Evolutionary conservation across 2,888 invertebrate species (phyloP).

Genomic region (Alloscopus bannaensis): DNA sequence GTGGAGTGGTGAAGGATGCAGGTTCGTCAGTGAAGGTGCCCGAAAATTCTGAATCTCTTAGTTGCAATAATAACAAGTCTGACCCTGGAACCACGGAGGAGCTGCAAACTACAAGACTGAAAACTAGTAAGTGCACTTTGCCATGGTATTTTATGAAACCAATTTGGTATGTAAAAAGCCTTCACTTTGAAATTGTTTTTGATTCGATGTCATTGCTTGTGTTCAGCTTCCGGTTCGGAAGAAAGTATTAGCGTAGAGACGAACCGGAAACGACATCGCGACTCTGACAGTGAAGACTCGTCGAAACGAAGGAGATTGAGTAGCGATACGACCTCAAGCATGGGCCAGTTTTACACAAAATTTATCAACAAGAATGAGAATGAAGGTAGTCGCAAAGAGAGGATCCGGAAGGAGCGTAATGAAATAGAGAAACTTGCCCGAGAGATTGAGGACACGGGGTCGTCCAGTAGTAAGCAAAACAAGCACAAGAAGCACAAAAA

Average conservation of each 20-base stretch:
- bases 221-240: background rate
- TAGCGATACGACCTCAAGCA: conserved; percentile 29
- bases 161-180: too few relatives aligned
- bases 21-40: conserved; percentile 5
- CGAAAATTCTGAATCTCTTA: conserved; percentile 30
- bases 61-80: conserved; percentile 25
- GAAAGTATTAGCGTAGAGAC: background rate
- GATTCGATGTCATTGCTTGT: too few relatives aligned
- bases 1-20: conserved; percentile 1
- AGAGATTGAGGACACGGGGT: conserved; percentile 54
- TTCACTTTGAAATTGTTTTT: too few relatives aligned
- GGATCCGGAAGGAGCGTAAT: background rate
- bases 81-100: conserved; percentile 13
- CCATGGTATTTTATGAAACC: background rate
- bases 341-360: conserved; percentile 23
- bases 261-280: conserved; percentile 15
- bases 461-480: background rate
- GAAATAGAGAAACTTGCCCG: conserved; percentile 6
- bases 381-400: conserved; percentile 11
- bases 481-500: conserved; percentile 26
- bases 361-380: too few relatives aligned
- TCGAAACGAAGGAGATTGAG: conserved; percentile 25
- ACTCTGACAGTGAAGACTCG: conserved; percentile 15
- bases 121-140: conserved; percentile 15
- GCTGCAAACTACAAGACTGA: conserved; percentile 40